These are phyloP conservation scores for Vanessa tameamea DNA, from an alignment of 1,140 invertebrate species.

Conservation along the genomic window DNA sequence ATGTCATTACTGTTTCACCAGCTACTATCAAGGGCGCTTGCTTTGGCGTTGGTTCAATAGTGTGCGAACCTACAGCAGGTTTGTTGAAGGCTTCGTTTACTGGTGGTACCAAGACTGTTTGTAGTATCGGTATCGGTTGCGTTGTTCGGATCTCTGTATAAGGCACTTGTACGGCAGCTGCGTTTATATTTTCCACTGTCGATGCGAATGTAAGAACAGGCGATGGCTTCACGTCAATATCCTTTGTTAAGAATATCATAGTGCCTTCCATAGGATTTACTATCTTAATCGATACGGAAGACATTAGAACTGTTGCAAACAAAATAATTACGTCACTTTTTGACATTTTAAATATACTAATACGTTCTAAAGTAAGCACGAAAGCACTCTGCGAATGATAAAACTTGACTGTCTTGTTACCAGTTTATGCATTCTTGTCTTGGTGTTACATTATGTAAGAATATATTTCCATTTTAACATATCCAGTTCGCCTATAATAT, in stretches of 20 bases:
- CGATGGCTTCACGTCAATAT: conserved; percentile 28
- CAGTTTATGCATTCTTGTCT: conserved; percentile 7
- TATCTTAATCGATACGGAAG: conserved; percentile 1
- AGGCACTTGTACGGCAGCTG: background rate
- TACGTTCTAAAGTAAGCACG: conserved; percentile 34
- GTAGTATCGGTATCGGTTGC: background rate
- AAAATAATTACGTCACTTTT: conserved; percentile 8
- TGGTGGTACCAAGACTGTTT: background rate
- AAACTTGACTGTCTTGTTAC: conserved; percentile 39
- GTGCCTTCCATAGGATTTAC: conserved; percentile 22
- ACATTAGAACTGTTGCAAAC: conserved; percentile 23
- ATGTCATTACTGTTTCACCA: background rate
- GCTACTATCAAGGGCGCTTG: background rate
- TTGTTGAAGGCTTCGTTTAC: background rate
- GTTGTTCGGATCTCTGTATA: background rate
- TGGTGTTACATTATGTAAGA: conserved; percentile 12
- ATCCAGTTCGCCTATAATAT: background rate
- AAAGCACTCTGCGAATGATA: conserved; percentile 39
- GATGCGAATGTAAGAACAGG: background rate
- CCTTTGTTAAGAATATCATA: conserved; percentile 17
- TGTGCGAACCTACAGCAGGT: background rate
- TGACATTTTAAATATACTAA: conserved; percentile 12
- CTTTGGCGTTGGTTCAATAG: background rate
- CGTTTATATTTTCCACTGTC: background rate
- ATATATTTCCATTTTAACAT: conserved; percentile 4